These are phyloP conservation scores for Acrossocheilus fasciatus DNA, from an alignment of 2,797 vertebrate genomes.

Conservation along the genomic window DNA sequence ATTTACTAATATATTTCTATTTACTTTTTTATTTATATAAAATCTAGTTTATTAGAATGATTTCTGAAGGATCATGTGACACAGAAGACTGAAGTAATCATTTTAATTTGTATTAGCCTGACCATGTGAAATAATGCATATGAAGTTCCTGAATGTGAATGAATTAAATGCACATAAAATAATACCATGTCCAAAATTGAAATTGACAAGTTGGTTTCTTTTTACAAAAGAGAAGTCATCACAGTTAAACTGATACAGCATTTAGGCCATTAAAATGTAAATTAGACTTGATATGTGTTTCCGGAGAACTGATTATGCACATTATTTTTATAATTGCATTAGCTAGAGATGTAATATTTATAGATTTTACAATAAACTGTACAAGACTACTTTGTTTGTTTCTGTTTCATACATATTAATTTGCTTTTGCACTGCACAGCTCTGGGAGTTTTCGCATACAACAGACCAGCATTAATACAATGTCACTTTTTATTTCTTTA, in stretches of 20 bases:
- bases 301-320: constrained; percentile 40
- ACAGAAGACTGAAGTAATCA: not conserved
- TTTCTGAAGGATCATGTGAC: not conserved
- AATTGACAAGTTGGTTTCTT: not conserved
- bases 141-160: not conserved
- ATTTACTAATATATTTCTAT: not conserved
- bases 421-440: not conserved
- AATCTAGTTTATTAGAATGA: not conserved
- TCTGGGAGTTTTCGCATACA: not conserved
- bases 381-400: not conserved
- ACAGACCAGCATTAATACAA: not conserved
- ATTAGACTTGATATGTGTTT: constrained; percentile 7
- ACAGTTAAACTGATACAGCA: not conserved
- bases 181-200: not conserved
- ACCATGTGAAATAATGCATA: not conserved
- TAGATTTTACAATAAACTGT: constrained; percentile 51
- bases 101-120: not conserved
- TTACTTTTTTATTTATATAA: not conserved
- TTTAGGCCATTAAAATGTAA: not conserved
- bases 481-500: constrained; percentile 4
- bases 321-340: constrained; percentile 61
- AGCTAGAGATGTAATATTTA: constrained; percentile 60
- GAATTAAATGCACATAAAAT: not conserved
- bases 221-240: not conserved
- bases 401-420: not conserved